phyloP scores from a whole-genome alignment of 2,113 vertebrate genomes.

The Saguinus midas region DNA sequence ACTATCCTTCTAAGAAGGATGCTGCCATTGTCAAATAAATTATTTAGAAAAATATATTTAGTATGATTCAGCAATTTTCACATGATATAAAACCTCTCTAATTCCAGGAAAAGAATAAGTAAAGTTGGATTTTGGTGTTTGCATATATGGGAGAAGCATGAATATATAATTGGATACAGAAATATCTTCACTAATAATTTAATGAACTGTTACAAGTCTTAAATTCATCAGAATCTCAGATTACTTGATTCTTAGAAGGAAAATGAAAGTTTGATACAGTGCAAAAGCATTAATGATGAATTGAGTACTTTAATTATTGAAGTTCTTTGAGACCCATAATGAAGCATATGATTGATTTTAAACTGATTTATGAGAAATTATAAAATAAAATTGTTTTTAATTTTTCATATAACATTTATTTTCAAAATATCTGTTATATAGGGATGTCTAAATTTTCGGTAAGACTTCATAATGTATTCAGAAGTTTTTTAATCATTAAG shows the following conservation, averaged over 20 bases:
- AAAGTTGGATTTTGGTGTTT: constrained; percentile 25
- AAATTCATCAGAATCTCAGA: constrained; percentile 52
- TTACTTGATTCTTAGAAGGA: neutral
- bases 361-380: neutral
- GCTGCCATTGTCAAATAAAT: constrained; percentile 59
- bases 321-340: neutral
- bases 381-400: neutral
- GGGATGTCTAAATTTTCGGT: neutral
- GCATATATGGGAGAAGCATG: neutral
- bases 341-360: neutral
- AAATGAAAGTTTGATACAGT: neutral
- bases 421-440: neutral
- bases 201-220: constrained; percentile 50
- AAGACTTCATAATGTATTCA: neutral
- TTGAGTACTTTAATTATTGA: neutral
- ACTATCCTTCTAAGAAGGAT: constrained; percentile 61
- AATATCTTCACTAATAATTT: constrained; percentile 48
- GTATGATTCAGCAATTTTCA: constrained; percentile 46
- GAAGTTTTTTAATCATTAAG: neutral
- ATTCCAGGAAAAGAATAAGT: constrained; percentile 10
- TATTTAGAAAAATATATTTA: constrained; percentile 61
- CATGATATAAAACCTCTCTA: constrained; percentile 45
- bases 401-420: neutral
- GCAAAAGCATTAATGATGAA: neutral
- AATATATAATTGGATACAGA: neutral